Evolutionary conservation across 1,140 invertebrate genomes (phyloP).

Genomic region (Ridgeia piscesae): DNA sequence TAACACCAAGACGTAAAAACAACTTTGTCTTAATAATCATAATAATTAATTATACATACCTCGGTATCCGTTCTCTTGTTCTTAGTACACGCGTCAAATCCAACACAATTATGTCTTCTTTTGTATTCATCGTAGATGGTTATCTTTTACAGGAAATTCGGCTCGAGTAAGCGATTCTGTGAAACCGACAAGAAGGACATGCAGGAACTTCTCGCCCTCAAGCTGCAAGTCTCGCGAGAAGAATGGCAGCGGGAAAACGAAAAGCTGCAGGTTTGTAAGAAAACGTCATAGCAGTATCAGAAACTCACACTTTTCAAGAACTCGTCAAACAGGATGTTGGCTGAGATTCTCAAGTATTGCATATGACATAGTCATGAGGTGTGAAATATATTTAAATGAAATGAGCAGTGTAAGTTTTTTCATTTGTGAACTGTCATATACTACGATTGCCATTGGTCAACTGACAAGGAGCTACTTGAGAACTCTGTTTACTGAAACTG

Average conservation of each 20-base stretch:
- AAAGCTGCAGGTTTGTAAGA: constrained; percentile 14
- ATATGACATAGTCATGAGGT: background rate
- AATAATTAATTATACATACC: too few relatives aligned
- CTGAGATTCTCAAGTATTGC: background rate
- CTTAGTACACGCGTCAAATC: too few relatives aligned
- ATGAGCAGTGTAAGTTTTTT: too few relatives aligned
- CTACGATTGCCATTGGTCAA: too few relatives aligned
- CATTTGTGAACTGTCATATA: too few relatives aligned
- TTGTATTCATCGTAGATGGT: background rate
- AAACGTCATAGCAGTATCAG: background rate
- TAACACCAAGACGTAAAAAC: too few relatives aligned
- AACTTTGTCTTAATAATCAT: too few relatives aligned
- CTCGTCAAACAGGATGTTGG: background rate
- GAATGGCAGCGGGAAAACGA: constrained; percentile 19
- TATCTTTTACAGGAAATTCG: constrained; percentile 20
- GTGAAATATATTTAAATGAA: too few relatives aligned
- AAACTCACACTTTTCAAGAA: background rate
- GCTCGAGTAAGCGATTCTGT: constrained; percentile 22
- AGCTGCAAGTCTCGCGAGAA: constrained; percentile 22
- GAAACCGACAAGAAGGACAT: constrained; percentile 28
- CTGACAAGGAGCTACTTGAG: too few relatives aligned
- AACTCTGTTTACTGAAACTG: too few relatives aligned
- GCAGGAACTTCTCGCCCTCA: constrained; percentile 25
- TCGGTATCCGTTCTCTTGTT: too few relatives aligned
- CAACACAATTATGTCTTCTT: too few relatives aligned